phyloP scores from a whole-genome alignment of 2,797 vertebrate genomes.

The Scolopax rusticola region DNA sequence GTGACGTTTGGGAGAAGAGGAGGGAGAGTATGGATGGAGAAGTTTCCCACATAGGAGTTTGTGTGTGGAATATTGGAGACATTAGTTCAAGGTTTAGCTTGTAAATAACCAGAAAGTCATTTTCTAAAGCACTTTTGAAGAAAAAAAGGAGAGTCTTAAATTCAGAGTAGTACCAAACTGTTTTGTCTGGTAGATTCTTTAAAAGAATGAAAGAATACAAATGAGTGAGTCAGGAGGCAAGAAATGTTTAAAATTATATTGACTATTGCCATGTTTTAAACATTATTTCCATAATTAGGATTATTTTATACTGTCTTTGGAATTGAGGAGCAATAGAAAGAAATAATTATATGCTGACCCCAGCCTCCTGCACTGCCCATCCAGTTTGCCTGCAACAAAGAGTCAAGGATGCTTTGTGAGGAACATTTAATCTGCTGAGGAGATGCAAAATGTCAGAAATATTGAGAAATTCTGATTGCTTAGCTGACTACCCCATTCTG shows the following conservation, averaged over 20 bases:
- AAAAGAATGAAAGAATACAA: background rate
- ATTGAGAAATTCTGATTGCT: background rate
- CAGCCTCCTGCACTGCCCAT: background rate
- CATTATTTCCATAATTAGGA: background rate
- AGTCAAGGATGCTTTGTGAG: background rate
- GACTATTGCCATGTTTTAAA: background rate
- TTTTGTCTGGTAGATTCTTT: background rate
- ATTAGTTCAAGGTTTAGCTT: background rate
- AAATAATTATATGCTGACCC: background rate
- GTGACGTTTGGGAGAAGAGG: background rate
- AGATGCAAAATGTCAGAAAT: background rate
- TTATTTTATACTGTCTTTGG: background rate
- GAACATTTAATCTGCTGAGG: background rate
- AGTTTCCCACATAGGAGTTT: background rate
- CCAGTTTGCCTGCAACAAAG: background rate
- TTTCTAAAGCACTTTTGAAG: background rate
- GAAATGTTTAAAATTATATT: background rate
- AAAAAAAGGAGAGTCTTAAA: background rate
- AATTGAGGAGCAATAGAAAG: background rate
- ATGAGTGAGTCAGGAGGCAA: background rate
- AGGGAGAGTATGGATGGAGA: background rate
- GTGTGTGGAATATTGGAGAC: background rate
- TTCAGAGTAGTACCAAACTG: background rate
- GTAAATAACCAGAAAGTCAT: background rate
- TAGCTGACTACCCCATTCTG: background rate